Percentiles rank a stretch among this genome's conserved stretches.
These are phyloP conservation scores for Pissodes strobi DNA, from an alignment of 1,140 invertebrate species.

Conservation along the genomic window DNA sequence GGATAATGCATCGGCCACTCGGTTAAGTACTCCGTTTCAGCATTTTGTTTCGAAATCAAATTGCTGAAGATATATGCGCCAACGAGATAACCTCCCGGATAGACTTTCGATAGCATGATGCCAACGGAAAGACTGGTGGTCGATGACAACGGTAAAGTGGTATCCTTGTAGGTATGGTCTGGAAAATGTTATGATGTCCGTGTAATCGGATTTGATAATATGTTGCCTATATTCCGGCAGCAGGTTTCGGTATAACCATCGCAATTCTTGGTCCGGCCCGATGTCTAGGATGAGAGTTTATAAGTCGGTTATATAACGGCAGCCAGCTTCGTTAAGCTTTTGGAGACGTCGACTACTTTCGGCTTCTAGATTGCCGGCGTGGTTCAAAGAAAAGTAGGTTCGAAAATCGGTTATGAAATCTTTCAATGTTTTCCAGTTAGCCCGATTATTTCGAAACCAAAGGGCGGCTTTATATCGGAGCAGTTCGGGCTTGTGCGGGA, in stretches of 20 bases:
- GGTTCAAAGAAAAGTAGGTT: neutral
- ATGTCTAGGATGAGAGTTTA: conserved; percentile 18
- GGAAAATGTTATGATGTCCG: too few species aligned
- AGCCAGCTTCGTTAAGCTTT: neutral
- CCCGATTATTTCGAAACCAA: conserved; percentile 18
- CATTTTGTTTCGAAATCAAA: too few species aligned
- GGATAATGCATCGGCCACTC: too few species aligned
- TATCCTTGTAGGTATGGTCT: too few species aligned
- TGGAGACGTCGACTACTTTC: conserved; percentile 2
- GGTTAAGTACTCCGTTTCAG: too few species aligned
- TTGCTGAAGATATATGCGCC: too few species aligned
- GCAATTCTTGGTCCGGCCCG: neutral
- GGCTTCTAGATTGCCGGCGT: conserved; percentile 1
- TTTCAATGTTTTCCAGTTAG: conserved; percentile 2
- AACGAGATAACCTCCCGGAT: too few species aligned
- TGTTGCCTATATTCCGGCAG: conserved; percentile 18
- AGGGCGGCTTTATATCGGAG: conserved; percentile 3
- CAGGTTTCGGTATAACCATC: conserved; percentile 26
- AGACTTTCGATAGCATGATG: too few species aligned
- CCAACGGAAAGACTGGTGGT: too few species aligned
- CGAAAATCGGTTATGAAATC: conserved; percentile 6
- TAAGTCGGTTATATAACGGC: conserved; percentile 9
- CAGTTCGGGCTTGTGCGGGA: conserved; percentile 4
- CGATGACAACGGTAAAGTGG: too few species aligned
- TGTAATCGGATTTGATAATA: too few species aligned